Evolutionary conservation across 1,140 invertebrate species (phyloP).

Genomic region (Holcopasites calliopsidis): DNA sequence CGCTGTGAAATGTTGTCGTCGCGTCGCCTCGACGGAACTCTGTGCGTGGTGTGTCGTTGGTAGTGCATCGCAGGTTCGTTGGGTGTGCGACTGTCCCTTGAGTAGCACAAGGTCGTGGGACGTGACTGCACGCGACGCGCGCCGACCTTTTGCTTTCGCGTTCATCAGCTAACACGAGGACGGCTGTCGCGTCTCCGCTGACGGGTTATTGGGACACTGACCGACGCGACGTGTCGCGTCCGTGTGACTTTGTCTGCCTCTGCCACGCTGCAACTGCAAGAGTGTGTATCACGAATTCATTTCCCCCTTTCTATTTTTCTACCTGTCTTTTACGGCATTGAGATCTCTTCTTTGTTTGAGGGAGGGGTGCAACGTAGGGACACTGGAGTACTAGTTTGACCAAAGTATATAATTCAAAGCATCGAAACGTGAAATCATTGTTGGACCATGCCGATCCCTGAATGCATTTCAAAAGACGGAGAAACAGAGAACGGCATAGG

Average conservation of each 20-base stretch:
- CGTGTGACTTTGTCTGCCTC: too few species aligned
- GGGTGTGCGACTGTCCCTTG: not conserved
- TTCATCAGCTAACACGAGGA: not conserved
- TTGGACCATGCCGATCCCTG: not conserved
- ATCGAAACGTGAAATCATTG: not conserved
- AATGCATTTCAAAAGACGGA: not conserved
- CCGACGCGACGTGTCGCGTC: not conserved
- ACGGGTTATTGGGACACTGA: slow-evolving; percentile 10
- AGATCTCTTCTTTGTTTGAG: not conserved
- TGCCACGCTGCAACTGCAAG: too few species aligned
- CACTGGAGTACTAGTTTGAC: too few species aligned
- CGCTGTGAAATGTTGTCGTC: not conserved
- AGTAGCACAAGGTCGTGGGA: not conserved
- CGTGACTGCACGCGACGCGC: not conserved
- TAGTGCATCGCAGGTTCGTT: not conserved
- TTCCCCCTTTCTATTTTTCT: too few species aligned
- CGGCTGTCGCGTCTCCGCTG: not conserved
- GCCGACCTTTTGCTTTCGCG: not conserved
- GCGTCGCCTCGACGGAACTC: not conserved
- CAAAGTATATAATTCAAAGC: too few species aligned
- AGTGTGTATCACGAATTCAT: not conserved
- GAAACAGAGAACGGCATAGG: too few species aligned
- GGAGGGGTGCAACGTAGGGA: too few species aligned
- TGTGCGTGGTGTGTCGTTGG: too few species aligned
- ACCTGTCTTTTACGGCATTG: too few species aligned